Evolutionary conservation across 2,113 vertebrate species (phyloP), one percentile per base, ranked within the genome.

Genomic region (Hypomesus transpacificus): DNA sequence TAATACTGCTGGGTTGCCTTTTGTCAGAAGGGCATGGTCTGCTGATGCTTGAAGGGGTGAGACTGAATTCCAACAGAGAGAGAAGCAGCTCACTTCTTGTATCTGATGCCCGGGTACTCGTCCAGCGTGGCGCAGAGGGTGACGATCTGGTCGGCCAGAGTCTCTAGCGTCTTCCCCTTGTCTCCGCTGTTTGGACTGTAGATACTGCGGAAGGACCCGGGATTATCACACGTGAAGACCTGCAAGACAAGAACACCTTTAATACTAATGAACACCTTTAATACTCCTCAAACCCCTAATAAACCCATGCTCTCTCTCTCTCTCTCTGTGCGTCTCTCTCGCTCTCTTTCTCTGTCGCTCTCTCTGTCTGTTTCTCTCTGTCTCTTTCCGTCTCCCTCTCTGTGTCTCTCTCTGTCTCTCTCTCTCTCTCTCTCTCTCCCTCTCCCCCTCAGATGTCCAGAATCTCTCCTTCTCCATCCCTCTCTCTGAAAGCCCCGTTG

Each of bases 61-160:
- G 54, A 14, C 8, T 70, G 71, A 75, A 34, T 34, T 34, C 31
- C 4, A 34, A 46, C 22, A 21, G 31, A 80, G 73, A 80, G 71
- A 68, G 56, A 6, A 28, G 26, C 16, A 63, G 73, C 64, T 85
- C 87, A 98, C 96, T 91, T 96, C 88, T 91, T 97, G 66, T 94
- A 99, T 82, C 95, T 85, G 68, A 99, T 91, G 21, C 96, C 97
- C 14, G 97, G 97, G 78, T 98, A 95, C 86, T 98, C 97, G 7
- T 98, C 94, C 80, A 99, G 80, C 0, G 94, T 95, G 68, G 96
- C 96, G 76, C 96, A 99, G 1, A 99, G 90, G 0, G 95, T 95
- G 70, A 97, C 95, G 21, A 99, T 94, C 80, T 98, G 96, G 46
- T 96, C 91, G 21, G 96, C 95, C 17, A 98, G 91, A 1, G 82